phyloP scores from a whole-genome alignment of 1,140 invertebrate species.

The Mycetomoellerius zeteki region DNA sequence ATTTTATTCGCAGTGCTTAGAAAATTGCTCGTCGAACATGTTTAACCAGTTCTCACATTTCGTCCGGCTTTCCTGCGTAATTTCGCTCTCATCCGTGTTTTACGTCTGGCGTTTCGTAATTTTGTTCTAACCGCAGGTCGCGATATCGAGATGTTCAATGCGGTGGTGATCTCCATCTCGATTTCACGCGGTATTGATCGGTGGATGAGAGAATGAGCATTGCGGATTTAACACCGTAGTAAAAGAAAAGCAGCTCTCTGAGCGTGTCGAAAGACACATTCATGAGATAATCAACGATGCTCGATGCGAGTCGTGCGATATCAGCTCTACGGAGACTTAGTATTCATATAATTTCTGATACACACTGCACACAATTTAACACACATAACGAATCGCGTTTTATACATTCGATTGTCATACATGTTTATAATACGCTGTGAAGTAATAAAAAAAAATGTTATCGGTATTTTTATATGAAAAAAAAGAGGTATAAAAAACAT shows the following conservation, averaged over 20 bases:
- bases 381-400: not conserved
- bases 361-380: not conserved
- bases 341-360: not conserved
- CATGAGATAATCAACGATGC: slow-evolving; percentile 76
- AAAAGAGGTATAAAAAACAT: not conserved
- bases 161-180: slow-evolving; percentile 39
- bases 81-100: slow-evolving; percentile 81
- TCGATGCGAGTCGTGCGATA: slow-evolving; percentile 43
- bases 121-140: slow-evolving; percentile 48
- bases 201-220: slow-evolving; percentile 42
- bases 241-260: slow-evolving; percentile 19
- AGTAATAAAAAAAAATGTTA: not conserved
- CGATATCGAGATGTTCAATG: slow-evolving; percentile 31
- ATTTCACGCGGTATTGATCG: slow-evolving; percentile 55
- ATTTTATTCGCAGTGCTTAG: not conserved
- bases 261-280: slow-evolving; percentile 47
- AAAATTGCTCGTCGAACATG: slow-evolving; percentile 5
- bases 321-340: not conserved
- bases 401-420: not conserved
- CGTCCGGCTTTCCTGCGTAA: slow-evolving; percentile 23
- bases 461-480: not conserved
- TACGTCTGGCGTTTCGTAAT: slow-evolving; percentile 57
- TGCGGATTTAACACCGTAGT: slow-evolving; percentile 41
- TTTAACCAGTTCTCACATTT: slow-evolving; percentile 35
- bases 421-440: not conserved